phyloP scores from a whole-genome alignment of 2,797 vertebrate genomes.

The Falco peregrinus region DNA sequence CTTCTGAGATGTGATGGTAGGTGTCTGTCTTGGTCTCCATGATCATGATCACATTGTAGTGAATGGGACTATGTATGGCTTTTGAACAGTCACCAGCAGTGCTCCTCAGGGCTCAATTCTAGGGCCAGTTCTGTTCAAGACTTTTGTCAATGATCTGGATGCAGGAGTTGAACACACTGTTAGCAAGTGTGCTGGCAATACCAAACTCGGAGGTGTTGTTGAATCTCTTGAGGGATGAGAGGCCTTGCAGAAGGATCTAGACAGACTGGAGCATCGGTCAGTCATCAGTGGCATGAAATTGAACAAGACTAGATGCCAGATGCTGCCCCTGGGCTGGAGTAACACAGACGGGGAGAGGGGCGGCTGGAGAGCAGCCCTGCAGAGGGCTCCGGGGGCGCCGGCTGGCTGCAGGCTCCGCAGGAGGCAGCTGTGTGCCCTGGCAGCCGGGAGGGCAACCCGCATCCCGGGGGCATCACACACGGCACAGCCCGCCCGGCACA shows the following conservation, averaged over 20 bases:
- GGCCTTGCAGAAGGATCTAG: not conserved
- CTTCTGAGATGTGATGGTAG: too few species aligned
- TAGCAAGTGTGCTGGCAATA: not conserved
- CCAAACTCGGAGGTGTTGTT: not conserved
- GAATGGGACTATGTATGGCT: fast-evolving
- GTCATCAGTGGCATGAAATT: not conserved
- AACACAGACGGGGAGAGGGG: fast-evolving
- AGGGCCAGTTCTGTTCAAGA: not conserved
- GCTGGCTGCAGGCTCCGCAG: too few species aligned
- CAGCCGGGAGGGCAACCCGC: fast-evolving
- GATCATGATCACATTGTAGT: too few species aligned
- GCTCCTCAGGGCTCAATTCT: too few species aligned
- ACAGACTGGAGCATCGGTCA: not conserved
- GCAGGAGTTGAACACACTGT: not conserved
- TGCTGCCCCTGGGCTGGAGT: too few species aligned
- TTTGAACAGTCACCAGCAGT: too few species aligned
- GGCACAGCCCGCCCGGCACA: too few species aligned
- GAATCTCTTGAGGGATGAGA: not conserved
- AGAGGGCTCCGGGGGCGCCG: too few species aligned
- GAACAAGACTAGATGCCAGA: not conserved
- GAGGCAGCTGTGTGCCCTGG: not conserved
- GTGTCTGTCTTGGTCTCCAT: too few species aligned
- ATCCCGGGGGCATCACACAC: not conserved
- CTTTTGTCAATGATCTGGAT: not conserved
- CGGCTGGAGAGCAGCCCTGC: not conserved